phyloP scores from a whole-genome alignment of 2,888 invertebrate genomes.

The Watsonalla cultraria region DNA sequence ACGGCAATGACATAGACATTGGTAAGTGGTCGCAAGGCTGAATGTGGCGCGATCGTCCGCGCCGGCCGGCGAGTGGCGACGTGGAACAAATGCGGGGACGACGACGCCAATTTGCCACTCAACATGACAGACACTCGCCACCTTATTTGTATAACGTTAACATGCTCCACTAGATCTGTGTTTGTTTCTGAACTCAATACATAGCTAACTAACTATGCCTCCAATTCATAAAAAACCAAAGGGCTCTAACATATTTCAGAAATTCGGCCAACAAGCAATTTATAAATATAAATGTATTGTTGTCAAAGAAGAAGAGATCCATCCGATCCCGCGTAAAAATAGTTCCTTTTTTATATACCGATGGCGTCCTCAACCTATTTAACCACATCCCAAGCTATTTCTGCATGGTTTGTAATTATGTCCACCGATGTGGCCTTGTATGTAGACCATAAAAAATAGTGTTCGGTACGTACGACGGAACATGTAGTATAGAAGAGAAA shows the following conservation, averaged over 20 bases:
- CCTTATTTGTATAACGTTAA: slow-evolving; percentile 63
- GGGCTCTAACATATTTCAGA: background rate
- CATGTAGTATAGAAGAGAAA: slow-evolving; percentile 55
- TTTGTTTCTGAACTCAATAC: slow-evolving; percentile 41
- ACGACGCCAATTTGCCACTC: slow-evolving; percentile 67
- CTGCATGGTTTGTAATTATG: slow-evolving; percentile 54
- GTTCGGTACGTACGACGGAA: slow-evolving; percentile 20
- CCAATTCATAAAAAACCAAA: background rate
- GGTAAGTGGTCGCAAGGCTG: slow-evolving; percentile 52
- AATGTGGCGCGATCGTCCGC: slow-evolving; percentile 40
- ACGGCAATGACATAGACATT: slow-evolving; percentile 55
- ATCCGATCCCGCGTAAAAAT: slow-evolving; percentile 2
- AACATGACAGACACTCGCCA: slow-evolving; percentile 55
- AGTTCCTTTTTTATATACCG: slow-evolving; percentile 8
- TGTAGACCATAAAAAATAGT: slow-evolving; percentile 16
- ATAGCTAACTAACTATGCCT: slow-evolving; percentile 12
- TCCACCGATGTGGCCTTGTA: slow-evolving; percentile 65
- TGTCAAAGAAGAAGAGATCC: too few relatives aligned
- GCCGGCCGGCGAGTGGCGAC: slow-evolving; percentile 22
- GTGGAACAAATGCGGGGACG: slow-evolving; percentile 62
- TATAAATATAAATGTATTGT: too few relatives aligned
- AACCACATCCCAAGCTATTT: slow-evolving; percentile 33
- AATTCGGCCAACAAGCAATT: too few relatives aligned
- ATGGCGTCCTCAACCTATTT: slow-evolving; percentile 32
- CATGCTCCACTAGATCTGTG: slow-evolving; percentile 48